These are phyloP conservation scores for Trinorchestia longiramus DNA, from an alignment of 1,140 invertebrate genomes.

Conservation along the genomic window DNA sequence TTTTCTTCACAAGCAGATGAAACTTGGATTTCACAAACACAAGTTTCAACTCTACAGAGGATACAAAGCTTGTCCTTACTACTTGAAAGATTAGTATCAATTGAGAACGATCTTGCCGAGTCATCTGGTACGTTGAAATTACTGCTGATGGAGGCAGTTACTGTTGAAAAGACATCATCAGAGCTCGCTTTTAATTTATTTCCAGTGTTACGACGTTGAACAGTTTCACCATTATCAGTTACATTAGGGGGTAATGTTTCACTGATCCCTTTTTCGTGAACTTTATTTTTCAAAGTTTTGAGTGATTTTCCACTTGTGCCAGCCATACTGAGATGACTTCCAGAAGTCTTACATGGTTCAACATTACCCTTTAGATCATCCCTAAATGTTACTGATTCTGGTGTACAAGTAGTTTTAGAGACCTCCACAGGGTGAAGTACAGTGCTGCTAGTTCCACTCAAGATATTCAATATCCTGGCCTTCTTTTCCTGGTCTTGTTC, in stretches of 20 bases:
- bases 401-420: neutral
- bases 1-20: neutral
- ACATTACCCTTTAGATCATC: neutral
- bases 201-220: neutral
- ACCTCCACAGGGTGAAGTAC: neutral
- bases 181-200: neutral
- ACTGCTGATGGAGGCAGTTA: neutral
- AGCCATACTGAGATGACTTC: neutral
- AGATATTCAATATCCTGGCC: neutral
- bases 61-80: neutral
- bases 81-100: neutral
- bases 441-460: neutral
- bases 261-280: neutral
- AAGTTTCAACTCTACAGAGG: neutral
- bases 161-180: neutral
- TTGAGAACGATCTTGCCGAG: neutral
- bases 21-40: neutral
- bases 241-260: neutral
- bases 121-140: neutral
- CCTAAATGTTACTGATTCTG: neutral
- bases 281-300: neutral
- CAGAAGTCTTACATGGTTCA: neutral
- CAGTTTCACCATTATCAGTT: neutral
- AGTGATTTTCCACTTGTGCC: neutral
- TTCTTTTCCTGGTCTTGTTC: neutral